These are phyloP conservation scores for Sinocyclocheilus grahami DNA, from an alignment of 2,113 vertebrate species.

Conservation along the genomic window DNA sequence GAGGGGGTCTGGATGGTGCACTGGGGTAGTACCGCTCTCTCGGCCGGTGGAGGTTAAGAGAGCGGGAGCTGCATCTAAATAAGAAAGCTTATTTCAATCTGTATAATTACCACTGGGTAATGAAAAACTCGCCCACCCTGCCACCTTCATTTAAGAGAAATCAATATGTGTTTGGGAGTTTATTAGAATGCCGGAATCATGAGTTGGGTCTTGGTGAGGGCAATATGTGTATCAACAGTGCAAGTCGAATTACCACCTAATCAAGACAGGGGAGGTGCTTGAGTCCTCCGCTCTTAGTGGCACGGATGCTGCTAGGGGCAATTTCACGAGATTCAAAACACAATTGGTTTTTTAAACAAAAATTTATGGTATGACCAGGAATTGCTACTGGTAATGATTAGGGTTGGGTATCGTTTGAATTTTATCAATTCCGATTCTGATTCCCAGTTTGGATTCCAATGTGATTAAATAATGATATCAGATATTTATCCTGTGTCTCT, in stretches of 20 bases:
- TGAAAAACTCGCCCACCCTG: constrained; percentile 80
- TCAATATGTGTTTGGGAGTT: constrained; percentile 79
- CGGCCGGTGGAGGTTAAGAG: constrained; percentile 63
- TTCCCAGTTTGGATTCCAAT: no score
- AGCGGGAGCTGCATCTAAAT: constrained; percentile 72
- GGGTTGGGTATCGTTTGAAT: no score
- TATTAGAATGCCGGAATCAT: constrained; percentile 79
- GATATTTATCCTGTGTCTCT: no score
- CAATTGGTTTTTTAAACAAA: constrained; percentile 5
- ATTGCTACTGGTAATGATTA: background rate
- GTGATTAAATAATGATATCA: no score
- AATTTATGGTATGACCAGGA: background rate
- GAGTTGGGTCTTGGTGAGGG: constrained; percentile 56
- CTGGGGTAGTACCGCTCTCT: constrained; percentile 27
- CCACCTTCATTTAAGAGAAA: constrained; percentile 81
- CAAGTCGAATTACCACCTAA: constrained; percentile 70
- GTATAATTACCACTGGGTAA: constrained; percentile 81
- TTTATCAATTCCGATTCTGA: no score
- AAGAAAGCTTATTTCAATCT: constrained; percentile 80
- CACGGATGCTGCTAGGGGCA: background rate
- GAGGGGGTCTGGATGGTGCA: constrained; percentile 59
- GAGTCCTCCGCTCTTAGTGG: constrained; percentile 22
- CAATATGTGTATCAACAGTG: constrained; percentile 46
- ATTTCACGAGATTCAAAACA: background rate
- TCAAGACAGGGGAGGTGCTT: constrained; percentile 58